A percentile compares a stretch with the other conserved stretches of the same genome.
Evolutionary conservation across 2,113 vertebrate species (phyloP).

Genomic region (Silurus glanis): DNA sequence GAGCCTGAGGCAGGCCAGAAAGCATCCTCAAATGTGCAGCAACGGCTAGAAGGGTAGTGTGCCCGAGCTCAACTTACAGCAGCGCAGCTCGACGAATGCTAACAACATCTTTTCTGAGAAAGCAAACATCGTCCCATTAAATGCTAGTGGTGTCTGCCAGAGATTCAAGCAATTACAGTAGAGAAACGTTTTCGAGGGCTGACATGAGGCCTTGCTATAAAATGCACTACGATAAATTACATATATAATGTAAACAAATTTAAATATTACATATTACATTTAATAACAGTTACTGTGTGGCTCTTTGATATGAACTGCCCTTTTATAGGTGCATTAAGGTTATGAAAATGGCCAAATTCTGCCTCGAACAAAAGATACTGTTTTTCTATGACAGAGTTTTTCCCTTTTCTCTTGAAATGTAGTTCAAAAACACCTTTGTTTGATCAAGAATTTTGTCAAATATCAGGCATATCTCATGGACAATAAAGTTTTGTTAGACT

Average conservation of each 20-base stretch:
- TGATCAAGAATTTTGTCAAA: not conserved
- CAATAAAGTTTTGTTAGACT: not conserved
- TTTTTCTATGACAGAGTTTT: not conserved
- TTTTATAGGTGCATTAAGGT: too few species aligned
- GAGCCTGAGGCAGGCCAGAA: slow-evolving; percentile 66
- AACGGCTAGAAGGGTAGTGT: slow-evolving; percentile 51
- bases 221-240: not conserved
- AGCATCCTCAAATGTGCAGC: slow-evolving; percentile 67
- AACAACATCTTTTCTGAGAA: slow-evolving; percentile 27
- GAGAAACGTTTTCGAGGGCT: not conserved
- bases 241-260: too few species aligned
- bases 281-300: not conserved
- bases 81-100: slow-evolving; percentile 19
- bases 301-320: not conserved
- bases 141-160: not conserved
- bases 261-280: not conserved
- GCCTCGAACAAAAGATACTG: not conserved
- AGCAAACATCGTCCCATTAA: not conserved
- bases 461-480: not conserved
- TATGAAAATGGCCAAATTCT: not conserved
- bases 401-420: not conserved
- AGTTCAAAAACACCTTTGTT: not conserved
- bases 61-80: slow-evolving; percentile 70
- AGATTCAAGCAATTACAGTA: not conserved
- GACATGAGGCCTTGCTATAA: not conserved